Percentiles rank a stretch among this genome's conserved stretches.
Evolutionary conservation across 1,140 invertebrate genomes (phyloP).

Genomic region (Yoshiicerus persimilis): DNA sequence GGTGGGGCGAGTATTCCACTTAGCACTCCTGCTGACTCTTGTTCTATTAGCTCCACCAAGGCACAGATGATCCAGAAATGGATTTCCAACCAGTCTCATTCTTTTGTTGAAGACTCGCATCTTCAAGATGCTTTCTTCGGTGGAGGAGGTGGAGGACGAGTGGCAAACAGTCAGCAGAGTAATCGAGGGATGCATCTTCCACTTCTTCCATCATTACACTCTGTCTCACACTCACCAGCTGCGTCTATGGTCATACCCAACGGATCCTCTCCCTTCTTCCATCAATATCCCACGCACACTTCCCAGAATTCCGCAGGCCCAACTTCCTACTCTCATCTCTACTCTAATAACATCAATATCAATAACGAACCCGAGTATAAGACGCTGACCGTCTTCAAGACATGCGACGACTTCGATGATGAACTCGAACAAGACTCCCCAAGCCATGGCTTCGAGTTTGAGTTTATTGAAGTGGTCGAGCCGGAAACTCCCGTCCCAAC

Average conservation of each 20-base stretch:
- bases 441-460: slow-evolving; percentile 62
- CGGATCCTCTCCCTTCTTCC: neutral
- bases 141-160: neutral
- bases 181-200: slow-evolving; percentile 21
- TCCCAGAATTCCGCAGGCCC: neutral
- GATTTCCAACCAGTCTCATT: slow-evolving; percentile 77
- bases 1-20: slow-evolving; percentile 66
- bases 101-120: slow-evolving; percentile 30
- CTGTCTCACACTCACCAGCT: slow-evolving; percentile 6
- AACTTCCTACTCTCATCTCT: slow-evolving; percentile 1
- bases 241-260: neutral
- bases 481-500: slow-evolving; percentile 75
- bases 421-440: slow-evolving; percentile 34
- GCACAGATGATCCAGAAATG: slow-evolving; percentile 81
- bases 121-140: neutral
- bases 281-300: slow-evolving; percentile 10
- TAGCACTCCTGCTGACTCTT: slow-evolving; percentile 21
- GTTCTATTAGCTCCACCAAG: slow-evolving; percentile 39
- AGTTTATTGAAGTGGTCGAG: slow-evolving; percentile 80
- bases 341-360: slow-evolving; percentile 9
- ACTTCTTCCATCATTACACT: slow-evolving; percentile 17
- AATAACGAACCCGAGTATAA: slow-evolving; percentile 56
- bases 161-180: neutral
- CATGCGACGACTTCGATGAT: slow-evolving; percentile 59
- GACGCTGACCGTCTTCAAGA: slow-evolving; percentile 66